Evolutionary conservation across 2,113 vertebrate species (phyloP), one percentile per base, ranked within the genome.

Genomic region (Pavo muticus): DNA sequence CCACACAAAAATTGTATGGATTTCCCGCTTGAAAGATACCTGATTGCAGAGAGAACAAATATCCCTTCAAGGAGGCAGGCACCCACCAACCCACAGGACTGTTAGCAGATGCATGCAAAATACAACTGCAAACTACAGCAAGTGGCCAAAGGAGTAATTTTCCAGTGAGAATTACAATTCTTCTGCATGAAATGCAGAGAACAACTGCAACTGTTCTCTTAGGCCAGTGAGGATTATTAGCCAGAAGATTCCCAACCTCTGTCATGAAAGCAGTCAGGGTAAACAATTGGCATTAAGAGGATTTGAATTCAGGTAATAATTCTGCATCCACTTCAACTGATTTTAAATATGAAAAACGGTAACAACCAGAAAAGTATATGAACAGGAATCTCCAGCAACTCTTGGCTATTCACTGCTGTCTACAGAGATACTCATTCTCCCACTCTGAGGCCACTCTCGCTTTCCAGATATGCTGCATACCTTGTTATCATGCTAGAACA

Each of bases 171-270:
- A 73, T n/a, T 0, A 0, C 32, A 90, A 30, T 70, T 91, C 75
- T 81, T 65, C 60, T 37, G 64, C 68, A 91, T 74, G 79, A 93
- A 95, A 83, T 42, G 72, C 90, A 88, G 54, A 60, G 24, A 96
- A 89, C 82, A 94, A 84, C 91, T 94, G 95, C 84, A 88, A 47
- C 47, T 88, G 42, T 76, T 91, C 82, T 92, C 68, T 77, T 7
- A 35, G 68, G 60, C 35, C 35, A 80, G 56, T 11, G 60, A 52
- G 65, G 57, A 87, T 84, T 89, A 72, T 75, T 79, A 87, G 37
- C 32, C 69, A 47, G 39, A 73, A 71, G 52, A 70, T 44, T 78
- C 47, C 35, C 42, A 70, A 20, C 63, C n/a, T 82, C 30, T 37
- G 63, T 76, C 12, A 5, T 70, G 44, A 76, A 95, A 79, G 7